These are phyloP conservation scores for Diadegma fenestrale DNA, from an alignment of 2,888 invertebrate genomes.

Conservation along the genomic window DNA sequence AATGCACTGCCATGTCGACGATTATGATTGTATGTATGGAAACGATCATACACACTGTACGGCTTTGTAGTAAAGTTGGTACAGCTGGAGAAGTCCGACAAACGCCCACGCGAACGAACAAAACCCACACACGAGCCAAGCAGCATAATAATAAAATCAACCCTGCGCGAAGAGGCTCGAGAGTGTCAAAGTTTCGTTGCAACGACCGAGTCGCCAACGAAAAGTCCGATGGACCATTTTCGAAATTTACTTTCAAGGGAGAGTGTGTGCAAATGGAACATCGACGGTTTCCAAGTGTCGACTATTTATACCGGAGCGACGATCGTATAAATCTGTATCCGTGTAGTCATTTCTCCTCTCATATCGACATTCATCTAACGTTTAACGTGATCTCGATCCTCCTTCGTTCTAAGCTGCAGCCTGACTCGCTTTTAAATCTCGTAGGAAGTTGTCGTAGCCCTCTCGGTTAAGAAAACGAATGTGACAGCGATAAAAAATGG, in stretches of 20 bases:
- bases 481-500: constrained; percentile 27
- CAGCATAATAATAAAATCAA: constrained; percentile 5
- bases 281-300: constrained; percentile 3
- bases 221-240: constrained; percentile 2
- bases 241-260: background rate
- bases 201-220: constrained; percentile 14
- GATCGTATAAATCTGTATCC: background rate
- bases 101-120: constrained; percentile 54
- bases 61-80: constrained; percentile 34
- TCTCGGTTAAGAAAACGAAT: constrained; percentile 15
- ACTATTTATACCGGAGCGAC: background rate
- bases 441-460: constrained; percentile 33
- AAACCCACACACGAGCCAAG: constrained; percentile 38
- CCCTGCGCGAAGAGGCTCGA: constrained; percentile 12
- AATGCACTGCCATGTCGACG: background rate
- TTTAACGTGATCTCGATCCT: constrained; percentile 45
- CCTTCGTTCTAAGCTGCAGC: constrained; percentile 29
- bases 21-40: constrained; percentile 1
- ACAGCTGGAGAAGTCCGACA: constrained; percentile 59
- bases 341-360: background rate
- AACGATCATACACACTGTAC: constrained; percentile 11
- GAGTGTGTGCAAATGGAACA: constrained; percentile 1
- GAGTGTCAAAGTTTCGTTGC: constrained; percentile 27
- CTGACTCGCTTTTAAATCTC: constrained; percentile 29
- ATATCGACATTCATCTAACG: constrained; percentile 36